phyloP scores from a whole-genome alignment of 1,140 invertebrate genomes.

The Globodera ellingtonae region DNA sequence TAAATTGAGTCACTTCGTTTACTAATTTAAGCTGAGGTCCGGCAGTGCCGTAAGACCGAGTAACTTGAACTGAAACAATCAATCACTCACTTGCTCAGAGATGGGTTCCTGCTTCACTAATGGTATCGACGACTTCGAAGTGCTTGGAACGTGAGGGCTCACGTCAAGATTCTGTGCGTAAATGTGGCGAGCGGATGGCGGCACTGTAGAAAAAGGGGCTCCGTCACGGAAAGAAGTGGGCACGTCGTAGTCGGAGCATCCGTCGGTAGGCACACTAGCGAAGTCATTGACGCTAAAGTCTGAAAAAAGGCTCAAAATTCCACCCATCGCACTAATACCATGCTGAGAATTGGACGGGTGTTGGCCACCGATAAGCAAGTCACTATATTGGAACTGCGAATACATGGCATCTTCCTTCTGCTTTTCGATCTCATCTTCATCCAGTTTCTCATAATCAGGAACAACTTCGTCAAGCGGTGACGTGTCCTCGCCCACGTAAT shows the following conservation, averaged over 20 bases:
- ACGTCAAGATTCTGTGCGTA: not conserved
- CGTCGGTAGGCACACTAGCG: constrained; percentile 9
- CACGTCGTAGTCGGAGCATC: not conserved
- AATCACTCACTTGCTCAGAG: constrained; percentile 20
- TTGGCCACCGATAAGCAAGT: constrained; percentile 8
- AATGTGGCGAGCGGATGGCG: not conserved
- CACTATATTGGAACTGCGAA: constrained; percentile 21
- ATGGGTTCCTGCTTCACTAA: constrained; percentile 22
- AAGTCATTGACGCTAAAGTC: constrained; percentile 15
- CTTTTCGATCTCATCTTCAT: constrained; percentile 27
- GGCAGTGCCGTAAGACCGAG: too few relatives aligned
- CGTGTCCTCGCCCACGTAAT: constrained; percentile 15
- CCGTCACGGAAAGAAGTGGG: not conserved
- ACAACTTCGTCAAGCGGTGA: constrained; percentile 20
- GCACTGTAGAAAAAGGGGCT: not conserved
- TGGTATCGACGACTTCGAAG: constrained; percentile 10
- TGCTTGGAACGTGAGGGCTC: constrained; percentile 1
- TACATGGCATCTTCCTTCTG: constrained; percentile 30
- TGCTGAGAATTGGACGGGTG: not conserved
- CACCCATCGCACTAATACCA: not conserved
- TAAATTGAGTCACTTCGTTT: too few relatives aligned
- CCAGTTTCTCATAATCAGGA: not conserved
- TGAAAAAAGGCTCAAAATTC: not conserved
- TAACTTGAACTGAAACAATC: too few relatives aligned
- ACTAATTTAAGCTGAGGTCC: too few relatives aligned